Evolutionary conservation across 2,888 invertebrate genomes (phyloP), one percentile per base, ranked within the genome.

Genomic region (Stegana nigrithorax): DNA sequence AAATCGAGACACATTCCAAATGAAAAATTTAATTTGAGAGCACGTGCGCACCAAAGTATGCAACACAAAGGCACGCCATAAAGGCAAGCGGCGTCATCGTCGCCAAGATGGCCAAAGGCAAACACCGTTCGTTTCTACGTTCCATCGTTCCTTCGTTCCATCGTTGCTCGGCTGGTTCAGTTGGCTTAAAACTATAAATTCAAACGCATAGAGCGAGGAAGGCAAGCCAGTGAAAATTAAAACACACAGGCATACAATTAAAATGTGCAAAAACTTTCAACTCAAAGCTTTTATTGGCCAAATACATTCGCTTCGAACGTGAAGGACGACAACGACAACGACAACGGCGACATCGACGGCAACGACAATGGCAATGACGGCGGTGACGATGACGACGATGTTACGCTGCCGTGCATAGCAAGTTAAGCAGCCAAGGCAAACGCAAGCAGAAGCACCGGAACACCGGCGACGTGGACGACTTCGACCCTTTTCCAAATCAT

Each of bases 401-500:
- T n/a, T n/a, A n/a, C n/a, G n/a, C n/a, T n/a, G n/a, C n/a, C n/a
- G n/a, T n/a, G n/a, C n/a, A n/a, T n/a, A n/a, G n/a, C n/a, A n/a
- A n/a, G n/a, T n/a, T n/a, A n/a, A n/a, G n/a, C n/a, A n/a, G n/a
- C n/a, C n/a, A n/a, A n/a, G n/a, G n/a, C n/a, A n/a, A n/a, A n/a
- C n/a, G n/a, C n/a, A n/a, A n/a, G n/a, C n/a, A n/a, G n/a, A n/a
- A n/a, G n/a, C n/a, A n/a, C n/a, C n/a, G n/a, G n/a, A n/a, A n/a
- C n/a, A n/a, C n/a, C n/a, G n/a, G n/a, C n/a, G n/a, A n/a, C n/a
- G n/a, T n/a, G n/a, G n/a, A n/a, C n/a, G n/a, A n/a, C n/a, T 36
- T 32, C 64, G 74, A 78, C 75, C 79, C 76, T 79, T 78, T 78
- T 79, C 78, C 79, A 67, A 72, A 67, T 66, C 78, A 78, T 79